These are phyloP conservation scores for Pycnomerus fuliginosus DNA, from an alignment of 2,888 invertebrate genomes.

Conservation along the genomic window DNA sequence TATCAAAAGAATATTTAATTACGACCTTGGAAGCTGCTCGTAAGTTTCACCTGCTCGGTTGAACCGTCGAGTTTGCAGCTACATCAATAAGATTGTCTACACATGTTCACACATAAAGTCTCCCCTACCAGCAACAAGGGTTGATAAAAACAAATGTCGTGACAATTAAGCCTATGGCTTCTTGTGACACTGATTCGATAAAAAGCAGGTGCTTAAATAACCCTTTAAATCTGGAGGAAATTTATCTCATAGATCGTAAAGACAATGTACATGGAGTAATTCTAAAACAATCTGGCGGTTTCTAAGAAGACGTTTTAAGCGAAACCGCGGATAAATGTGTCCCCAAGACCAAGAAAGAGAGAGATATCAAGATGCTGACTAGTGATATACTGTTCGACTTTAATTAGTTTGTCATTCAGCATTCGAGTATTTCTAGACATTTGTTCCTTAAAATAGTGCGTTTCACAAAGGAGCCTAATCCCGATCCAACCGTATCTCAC, in stretches of 20 bases:
- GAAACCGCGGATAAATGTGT: slow-evolving; percentile 24
- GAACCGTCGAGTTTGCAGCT: too few relatives aligned
- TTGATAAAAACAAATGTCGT: too few relatives aligned
- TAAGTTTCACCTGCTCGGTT: too few relatives aligned
- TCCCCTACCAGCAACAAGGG: too few relatives aligned
- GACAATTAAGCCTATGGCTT: too few relatives aligned
- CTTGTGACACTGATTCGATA: slow-evolving; percentile 2
- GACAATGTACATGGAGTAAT: slow-evolving; percentile 27
- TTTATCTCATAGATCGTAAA: slow-evolving; percentile 13
- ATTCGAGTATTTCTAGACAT: slow-evolving; percentile 40
- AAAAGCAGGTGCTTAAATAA: slow-evolving; percentile 13
- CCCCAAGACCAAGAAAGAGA: slow-evolving; percentile 14
- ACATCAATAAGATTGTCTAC: too few relatives aligned
- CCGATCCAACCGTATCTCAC: too few relatives aligned
- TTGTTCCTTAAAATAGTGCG: slow-evolving; percentile 38
- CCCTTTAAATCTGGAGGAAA: slow-evolving; percentile 14
- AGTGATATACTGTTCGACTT: slow-evolving; percentile 41
- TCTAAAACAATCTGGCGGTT: slow-evolving; percentile 31
- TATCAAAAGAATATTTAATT: too few relatives aligned
- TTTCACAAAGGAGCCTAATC: slow-evolving; percentile 37
- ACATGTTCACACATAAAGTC: too few relatives aligned
- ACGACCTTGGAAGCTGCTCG: too few relatives aligned
- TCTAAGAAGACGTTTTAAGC: slow-evolving; percentile 23
- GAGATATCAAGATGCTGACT: slow-evolving; percentile 21
- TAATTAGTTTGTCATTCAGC: slow-evolving; percentile 43